Conservation (phyloP, 2,797 vertebrate species). For the Poeciliopsis gracilis region DNA sequence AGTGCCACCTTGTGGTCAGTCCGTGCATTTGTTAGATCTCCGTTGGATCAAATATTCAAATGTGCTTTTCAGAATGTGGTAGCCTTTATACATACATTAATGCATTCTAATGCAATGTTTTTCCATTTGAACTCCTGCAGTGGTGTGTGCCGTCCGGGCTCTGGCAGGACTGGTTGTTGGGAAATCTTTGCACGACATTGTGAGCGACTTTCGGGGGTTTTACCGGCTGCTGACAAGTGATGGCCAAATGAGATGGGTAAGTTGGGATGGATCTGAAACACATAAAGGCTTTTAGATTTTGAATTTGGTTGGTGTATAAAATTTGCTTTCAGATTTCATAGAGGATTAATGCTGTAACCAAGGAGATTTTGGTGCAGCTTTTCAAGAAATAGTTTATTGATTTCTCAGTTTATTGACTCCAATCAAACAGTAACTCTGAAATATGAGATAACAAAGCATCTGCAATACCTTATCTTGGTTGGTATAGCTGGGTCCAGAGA, state of each 20-base stretch:
- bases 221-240: conserved; percentile 83
- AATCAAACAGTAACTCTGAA: not conserved
- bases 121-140: conserved; percentile 49
- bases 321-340: not conserved
- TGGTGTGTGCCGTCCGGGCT: conserved; percentile 80
- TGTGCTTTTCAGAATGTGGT: not conserved
- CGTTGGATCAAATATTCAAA: not conserved
- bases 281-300: not conserved
- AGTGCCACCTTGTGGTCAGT: conserved; percentile 51
- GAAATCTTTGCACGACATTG: conserved; percentile 80
- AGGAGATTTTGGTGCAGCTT: not conserved
- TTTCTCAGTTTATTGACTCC: not conserved
- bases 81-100: not conserved
- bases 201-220: conserved; percentile 84
- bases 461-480: conserved; percentile 3
- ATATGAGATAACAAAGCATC: not conserved
- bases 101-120: not conserved
- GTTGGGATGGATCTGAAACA: not conserved
- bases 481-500: conserved; percentile 83
- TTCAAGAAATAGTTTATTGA: not conserved
- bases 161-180: conserved; percentile 77
- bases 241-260: conserved; percentile 85
- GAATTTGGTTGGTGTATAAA: no score
- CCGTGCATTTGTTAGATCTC: not conserved
- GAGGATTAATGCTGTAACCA: not conserved